A percentile compares a stretch with the other conserved stretches of the same genome.
Evolutionary conservation across 2,113 vertebrate species (phyloP).

Genomic region (Anolis sagrei): DNA sequence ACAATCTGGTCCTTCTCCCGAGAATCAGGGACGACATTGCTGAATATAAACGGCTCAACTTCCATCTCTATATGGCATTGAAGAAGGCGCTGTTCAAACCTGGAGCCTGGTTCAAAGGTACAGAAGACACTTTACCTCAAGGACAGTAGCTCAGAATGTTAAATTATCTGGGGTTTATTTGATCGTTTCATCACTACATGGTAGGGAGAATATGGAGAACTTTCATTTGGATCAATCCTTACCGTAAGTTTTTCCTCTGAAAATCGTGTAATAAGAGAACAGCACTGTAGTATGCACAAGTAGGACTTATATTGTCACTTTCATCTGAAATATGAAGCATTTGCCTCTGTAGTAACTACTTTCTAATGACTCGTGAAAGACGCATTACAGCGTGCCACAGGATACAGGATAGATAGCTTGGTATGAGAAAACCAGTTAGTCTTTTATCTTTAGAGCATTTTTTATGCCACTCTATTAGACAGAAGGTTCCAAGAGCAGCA

Average conservation of each 20-base stretch:
- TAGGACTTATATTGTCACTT: background rate
- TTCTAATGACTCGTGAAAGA: background rate
- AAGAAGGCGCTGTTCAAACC: conserved; percentile 98
- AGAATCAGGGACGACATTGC: conserved; percentile 91
- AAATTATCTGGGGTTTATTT: background rate
- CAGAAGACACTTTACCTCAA: conserved; percentile 21
- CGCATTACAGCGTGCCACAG: background rate
- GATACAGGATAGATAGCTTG: background rate
- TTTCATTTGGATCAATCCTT: background rate
- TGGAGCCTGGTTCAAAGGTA: conserved; percentile 98
- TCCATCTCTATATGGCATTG: conserved; percentile 94
- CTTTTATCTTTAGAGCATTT: background rate
- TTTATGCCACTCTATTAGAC: background rate
- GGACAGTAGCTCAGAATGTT: too few relatives aligned
- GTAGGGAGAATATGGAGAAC: background rate
- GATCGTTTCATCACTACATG: background rate
- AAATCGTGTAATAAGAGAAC: background rate
- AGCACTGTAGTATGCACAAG: background rate
- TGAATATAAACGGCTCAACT: conserved; percentile 95
- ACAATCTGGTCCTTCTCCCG: conserved; percentile 93
- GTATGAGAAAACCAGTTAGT: background rate
- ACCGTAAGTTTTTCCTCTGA: background rate
- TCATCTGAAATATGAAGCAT: background rate
- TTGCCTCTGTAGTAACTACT: background rate
- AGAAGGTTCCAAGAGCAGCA: background rate